Base-by-base conservation (phyloP, 2,797 vertebrate genomes). In the Discoglossus pictus region DNA sequence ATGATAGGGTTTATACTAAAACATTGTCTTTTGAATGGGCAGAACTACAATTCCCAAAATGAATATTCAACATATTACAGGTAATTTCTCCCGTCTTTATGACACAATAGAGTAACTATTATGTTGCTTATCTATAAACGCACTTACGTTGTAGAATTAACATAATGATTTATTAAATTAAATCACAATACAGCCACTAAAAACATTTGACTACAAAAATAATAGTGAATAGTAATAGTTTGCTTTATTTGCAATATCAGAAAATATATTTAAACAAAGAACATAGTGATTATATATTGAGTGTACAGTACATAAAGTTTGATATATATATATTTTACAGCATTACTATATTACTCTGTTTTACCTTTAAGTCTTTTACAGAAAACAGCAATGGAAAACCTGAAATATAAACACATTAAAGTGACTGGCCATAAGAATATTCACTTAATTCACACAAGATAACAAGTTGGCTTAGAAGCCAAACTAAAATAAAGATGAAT, bases 251-350 rank as follows among this genome's bases (percentile, higher is more conserved):
- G 80, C 84, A 80, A 75, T 88, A 80, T 88, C 85, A 89, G 38
- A 90, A 90, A 91, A 90, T 90, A 91, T 87, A 88, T 87, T 88
- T 88, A 83, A 85, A 88, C 80, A 82, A 83, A 77, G 82, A 86
- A 84, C 73, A 77, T 84, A 87, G 82, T 17, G 79, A 86, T 88
- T 85, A 87, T n/a, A n/a, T 87, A 89, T 81, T 3, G 68, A 84
- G 80, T 86, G 62, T 64, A 71, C 85, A 88, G 79, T 80, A 83
- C 82, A 90, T 90, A 89, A 85, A 88, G 78, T 87, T 84, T 86
- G 75, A 50, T 81, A 51, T 88, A n/a, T n/a, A n/a, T 89, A 85
- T 80, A 88, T 89, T 89, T 83, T 89, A 88, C 86, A 89, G 65
- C 73, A 77, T 75, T 76, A 77, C 68, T 78, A 80, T 74, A 87